Percentiles rank a stretch among this genome's conserved stretches.
Conservation (phyloP, 2,888 invertebrate genomes). For the Caenorhabditis afra region DNA sequence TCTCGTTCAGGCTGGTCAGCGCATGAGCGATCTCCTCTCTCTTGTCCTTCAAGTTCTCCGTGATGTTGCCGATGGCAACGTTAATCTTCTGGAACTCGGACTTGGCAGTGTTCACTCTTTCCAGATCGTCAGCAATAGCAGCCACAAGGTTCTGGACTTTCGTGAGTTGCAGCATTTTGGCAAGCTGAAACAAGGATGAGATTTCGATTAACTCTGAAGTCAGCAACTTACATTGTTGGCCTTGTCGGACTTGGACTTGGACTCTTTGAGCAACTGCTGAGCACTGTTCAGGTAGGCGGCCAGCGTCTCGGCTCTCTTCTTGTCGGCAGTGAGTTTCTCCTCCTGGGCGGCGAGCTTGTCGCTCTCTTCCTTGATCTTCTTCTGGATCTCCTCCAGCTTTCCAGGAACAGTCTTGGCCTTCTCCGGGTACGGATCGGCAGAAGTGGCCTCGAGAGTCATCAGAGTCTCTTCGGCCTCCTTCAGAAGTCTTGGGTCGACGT, state of each 20-base stretch:
- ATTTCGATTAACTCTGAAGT: neutral
- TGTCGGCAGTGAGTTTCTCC: slow-evolving; percentile 43
- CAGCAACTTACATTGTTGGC: slow-evolving; percentile 36
- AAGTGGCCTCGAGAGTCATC: slow-evolving; percentile 59
- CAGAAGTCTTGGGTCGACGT: slow-evolving; percentile 61
- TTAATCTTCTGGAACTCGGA: slow-evolving; percentile 53
- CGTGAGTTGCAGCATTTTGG: slow-evolving; percentile 53
- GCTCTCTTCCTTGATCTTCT: slow-evolving; percentile 46
- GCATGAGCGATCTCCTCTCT: slow-evolving; percentile 51
- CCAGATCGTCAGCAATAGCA: slow-evolving; percentile 60
- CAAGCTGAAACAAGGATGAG: slow-evolving; percentile 30
- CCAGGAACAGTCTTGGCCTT: slow-evolving; percentile 41
- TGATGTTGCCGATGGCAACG: slow-evolving; percentile 54
- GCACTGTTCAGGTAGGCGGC: slow-evolving; percentile 59
- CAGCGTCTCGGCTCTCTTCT: slow-evolving; percentile 53
- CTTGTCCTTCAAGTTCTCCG: slow-evolving; percentile 59
- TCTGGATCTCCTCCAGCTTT: slow-evolving; percentile 47
- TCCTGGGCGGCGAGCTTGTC: slow-evolving; percentile 48
- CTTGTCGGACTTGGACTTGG: slow-evolving; percentile 60
- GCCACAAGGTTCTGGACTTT: slow-evolving; percentile 60
- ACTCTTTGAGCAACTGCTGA: slow-evolving; percentile 63
- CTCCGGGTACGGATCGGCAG: slow-evolving; percentile 57
- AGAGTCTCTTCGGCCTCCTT: slow-evolving; percentile 61
- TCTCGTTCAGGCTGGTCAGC: slow-evolving; percentile 57
- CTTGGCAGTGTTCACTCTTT: slow-evolving; percentile 45